Base-by-base conservation (phyloP, 2,888 invertebrate species). In the Hypomecis atomaria region DNA sequence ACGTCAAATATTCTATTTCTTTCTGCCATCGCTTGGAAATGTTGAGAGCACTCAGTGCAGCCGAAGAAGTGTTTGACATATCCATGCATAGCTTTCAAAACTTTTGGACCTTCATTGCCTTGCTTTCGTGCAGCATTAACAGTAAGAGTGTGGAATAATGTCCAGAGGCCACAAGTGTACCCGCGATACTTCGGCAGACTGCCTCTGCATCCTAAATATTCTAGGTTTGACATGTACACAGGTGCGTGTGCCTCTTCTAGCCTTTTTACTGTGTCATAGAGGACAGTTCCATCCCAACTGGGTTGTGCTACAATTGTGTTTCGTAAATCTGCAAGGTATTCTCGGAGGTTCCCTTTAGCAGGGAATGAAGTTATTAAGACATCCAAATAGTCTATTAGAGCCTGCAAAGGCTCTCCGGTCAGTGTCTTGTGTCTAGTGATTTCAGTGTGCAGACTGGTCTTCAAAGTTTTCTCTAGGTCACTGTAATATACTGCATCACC, bases 91-190 rank as follows among this genome's bases (percentile, higher is more conserved):
- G 96, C 96, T 73, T 94, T 94, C 5, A 99, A 87, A 1, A 98
- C 95, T 80, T 95, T 95, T 4, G 94, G 91, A 0, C 96, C 95
- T 78, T 95, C 93, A 4, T 81, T 78, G 7, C 93, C 89, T 45
- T 90, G 81, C 47, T 86, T 90, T 36, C 87, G 84, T 5, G 94
- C 94, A 9, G 97, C 96, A 81, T 96, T 95, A 0, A 98, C 97
- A 0, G 98, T 97, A 61, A 99, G 87, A 43, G 96, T 96, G 82
- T 99, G 99, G 83, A 99, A 99, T 73, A 98, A 88, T 10, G 96
- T 96, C 99, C 99, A 99, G 40, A 99, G 91, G 0, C 98, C 96
- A 88, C 99, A 99, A 0, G 98, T 97, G 84, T 97, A 99, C 9
- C 99, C 98, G 55, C 99, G 94, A 76, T 94, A 95, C 66, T 94